phyloP scores from a whole-genome alignment of 2,888 invertebrate genomes.

The Ophion costatus region DNA sequence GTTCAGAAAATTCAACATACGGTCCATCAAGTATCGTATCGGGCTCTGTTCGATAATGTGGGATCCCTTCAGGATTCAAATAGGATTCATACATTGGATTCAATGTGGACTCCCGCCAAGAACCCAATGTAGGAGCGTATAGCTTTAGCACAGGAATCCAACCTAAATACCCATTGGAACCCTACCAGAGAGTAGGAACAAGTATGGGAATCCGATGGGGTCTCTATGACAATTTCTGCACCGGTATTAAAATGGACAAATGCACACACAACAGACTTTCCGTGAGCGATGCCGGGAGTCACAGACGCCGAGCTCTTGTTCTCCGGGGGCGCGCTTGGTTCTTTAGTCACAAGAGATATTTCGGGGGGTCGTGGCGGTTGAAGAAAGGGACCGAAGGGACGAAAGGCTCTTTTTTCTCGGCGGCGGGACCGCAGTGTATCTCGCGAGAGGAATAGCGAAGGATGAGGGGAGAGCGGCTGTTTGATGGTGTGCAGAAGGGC shows the following conservation, averaged over 20 bases:
- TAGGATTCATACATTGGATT: too few relatives aligned
- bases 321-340: neutral
- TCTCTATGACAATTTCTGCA: neutral
- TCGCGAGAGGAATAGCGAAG: constrained; percentile 21
- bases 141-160: too few relatives aligned
- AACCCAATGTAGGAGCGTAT: too few relatives aligned
- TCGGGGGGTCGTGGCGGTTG: constrained; percentile 29
- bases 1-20: too few relatives aligned
- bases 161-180: too few relatives aligned
- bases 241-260: neutral
- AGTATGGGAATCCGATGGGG: too few relatives aligned
- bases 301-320: neutral
- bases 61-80: too few relatives aligned
- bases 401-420: constrained; percentile 4
- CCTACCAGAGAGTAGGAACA: too few relatives aligned
- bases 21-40: too few relatives aligned
- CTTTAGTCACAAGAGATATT: constrained; percentile 7
- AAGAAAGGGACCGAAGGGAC: constrained; percentile 20
- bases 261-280: neutral
- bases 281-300: neutral
- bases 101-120: too few relatives aligned
- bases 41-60: too few relatives aligned
- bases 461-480: constrained; percentile 31
- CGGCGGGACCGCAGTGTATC: constrained; percentile 3
- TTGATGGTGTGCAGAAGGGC: constrained; percentile 49